Percentiles rank a stretch among this genome's conserved stretches.
Evolutionary conservation across 2,888 invertebrate genomes (phyloP).

Genomic region (Drosophila fulvimacula): DNA sequence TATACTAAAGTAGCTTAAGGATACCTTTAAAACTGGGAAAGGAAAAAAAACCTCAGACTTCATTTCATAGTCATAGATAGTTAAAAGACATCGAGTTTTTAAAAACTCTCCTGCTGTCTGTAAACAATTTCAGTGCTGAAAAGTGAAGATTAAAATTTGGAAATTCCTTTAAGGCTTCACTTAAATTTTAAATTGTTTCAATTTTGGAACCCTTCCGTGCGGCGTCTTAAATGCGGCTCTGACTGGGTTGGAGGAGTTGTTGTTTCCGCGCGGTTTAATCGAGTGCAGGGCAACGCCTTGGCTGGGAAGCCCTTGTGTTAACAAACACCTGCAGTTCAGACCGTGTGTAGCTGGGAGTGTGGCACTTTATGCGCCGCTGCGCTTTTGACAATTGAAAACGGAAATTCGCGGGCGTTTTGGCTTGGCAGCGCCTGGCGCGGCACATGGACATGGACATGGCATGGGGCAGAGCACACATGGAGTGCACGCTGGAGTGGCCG

Average conservation of each 20-base stretch:
- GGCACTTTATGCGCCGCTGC: constrained; percentile 74
- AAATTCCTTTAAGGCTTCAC: constrained; percentile 24
- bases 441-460: constrained; percentile 32
- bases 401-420: constrained; percentile 51
- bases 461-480: constrained; percentile 36
- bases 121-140: not conserved
- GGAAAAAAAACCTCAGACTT: too few relatives aligned
- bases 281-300: constrained; percentile 53
- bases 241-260: constrained; percentile 16
- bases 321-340: constrained; percentile 44
- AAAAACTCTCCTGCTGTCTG: not conserved
- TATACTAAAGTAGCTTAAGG: too few relatives aligned
- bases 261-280: constrained; percentile 49
- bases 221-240: constrained; percentile 4
- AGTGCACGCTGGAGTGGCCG: constrained; percentile 35
- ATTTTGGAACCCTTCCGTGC: constrained; percentile 14
- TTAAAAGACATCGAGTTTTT: not conserved
- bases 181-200: constrained; percentile 62
- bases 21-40: too few relatives aligned
- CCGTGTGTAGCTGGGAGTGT: constrained; percentile 63
- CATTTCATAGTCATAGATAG: not conserved
- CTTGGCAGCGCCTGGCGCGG: not conserved
- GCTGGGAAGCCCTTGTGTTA: constrained; percentile 44
- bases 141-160: not conserved
- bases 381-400: constrained; percentile 69